Conservation (phyloP, 2,888 invertebrate genomes). For the Euplexia lucipara region DNA sequence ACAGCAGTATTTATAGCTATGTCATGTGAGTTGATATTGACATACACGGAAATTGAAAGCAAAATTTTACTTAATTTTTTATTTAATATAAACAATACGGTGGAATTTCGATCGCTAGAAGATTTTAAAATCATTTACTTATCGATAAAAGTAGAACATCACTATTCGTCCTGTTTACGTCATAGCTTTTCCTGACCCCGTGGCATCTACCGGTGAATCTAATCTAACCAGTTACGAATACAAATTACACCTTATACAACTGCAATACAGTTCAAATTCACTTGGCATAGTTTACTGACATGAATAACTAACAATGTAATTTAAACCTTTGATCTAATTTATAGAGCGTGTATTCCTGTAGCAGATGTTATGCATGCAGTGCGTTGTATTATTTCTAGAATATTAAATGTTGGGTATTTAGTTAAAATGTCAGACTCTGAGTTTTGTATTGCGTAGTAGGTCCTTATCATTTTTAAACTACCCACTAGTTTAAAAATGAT, state of each 20-base stretch:
- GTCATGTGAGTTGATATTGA: too few relatives aligned
- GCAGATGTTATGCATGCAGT: constrained; percentile 15
- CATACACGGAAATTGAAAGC: too few relatives aligned
- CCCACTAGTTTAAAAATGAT: too few relatives aligned
- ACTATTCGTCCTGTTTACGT: constrained; percentile 69
- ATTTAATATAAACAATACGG: too few relatives aligned
- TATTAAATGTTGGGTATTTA: constrained; percentile 5
- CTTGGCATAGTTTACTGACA: background rate
- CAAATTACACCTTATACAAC: constrained; percentile 25
- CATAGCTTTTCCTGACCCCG: constrained; percentile 69
- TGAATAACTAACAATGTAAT: constrained; percentile 21
- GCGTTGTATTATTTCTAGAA: constrained; percentile 9
- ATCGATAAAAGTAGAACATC: constrained; percentile 58
- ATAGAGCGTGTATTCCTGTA: constrained; percentile 28
- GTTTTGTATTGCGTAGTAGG: background rate
- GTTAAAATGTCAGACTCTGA: constrained; percentile 4
- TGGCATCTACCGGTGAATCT: constrained; percentile 57
- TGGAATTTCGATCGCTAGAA: too few relatives aligned
- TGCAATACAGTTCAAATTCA: constrained; percentile 18
- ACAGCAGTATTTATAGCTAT: too few relatives aligned
- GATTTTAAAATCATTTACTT: too few relatives aligned
- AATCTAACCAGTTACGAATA: constrained; percentile 31
- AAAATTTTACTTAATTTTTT: too few relatives aligned
- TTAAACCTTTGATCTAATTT: background rate
- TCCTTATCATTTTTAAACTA: too few relatives aligned